These are phyloP conservation scores for Dermatemys mawii DNA, from an alignment of 2,113 vertebrate species.

Conservation along the genomic window DNA sequence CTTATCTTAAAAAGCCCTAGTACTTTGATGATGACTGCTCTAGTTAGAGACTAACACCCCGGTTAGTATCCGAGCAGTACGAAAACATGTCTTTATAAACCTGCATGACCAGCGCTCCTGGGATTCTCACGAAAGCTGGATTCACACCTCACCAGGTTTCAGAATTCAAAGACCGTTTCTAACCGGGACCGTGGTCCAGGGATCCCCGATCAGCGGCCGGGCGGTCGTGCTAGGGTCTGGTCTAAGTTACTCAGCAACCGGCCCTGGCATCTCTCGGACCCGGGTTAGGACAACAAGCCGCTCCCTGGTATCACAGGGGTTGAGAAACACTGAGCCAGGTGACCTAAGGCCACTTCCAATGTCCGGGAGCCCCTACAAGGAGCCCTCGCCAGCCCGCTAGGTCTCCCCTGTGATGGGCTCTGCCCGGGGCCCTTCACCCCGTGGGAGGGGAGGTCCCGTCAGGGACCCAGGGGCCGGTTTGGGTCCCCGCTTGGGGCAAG, in stretches of 20 bases:
- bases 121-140: not conserved
- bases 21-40: not conserved
- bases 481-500: too few relatives aligned
- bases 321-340: not conserved
- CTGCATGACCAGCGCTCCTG: not conserved
- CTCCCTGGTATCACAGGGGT: too few relatives aligned
- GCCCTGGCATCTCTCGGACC: not conserved
- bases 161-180: not conserved
- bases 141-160: not conserved
- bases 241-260: not conserved
- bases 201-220: too few relatives aligned
- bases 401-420: too few relatives aligned
- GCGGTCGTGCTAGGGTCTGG: too few relatives aligned
- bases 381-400: too few relatives aligned
- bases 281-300: not conserved
- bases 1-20: not conserved
- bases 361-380: too few relatives aligned
- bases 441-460: too few relatives aligned
- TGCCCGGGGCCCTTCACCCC: too few relatives aligned
- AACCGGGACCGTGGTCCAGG: not conserved
- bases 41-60: not conserved
- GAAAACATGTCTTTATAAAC: not conserved
- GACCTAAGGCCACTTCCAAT: too few relatives aligned
- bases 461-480: too few relatives aligned
- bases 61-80: rapidly evolving